Percentiles rank a stretch among this genome's conserved stretches.
Conservation (phyloP, 2,797 vertebrate genomes). For the Cercopithecus mitis region DNA sequence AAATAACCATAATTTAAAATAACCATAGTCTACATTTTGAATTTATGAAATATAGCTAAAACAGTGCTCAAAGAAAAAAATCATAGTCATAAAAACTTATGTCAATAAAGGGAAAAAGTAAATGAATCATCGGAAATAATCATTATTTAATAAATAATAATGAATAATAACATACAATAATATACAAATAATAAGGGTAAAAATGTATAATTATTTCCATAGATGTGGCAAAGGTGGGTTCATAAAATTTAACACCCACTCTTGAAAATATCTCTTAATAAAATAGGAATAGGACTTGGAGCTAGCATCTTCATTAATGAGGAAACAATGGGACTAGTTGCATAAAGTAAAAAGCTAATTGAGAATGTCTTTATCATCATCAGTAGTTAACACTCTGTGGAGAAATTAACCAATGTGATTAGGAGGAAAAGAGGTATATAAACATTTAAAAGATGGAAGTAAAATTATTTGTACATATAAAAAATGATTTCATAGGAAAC, state of each 20-base stretch:
- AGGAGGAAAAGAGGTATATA: neutral
- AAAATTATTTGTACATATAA: neutral
- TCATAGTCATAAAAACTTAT: neutral
- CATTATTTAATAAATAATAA: neutral
- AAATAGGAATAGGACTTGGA: neutral
- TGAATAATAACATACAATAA: neutral
- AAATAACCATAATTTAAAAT: neutral
- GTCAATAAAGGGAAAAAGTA: neutral
- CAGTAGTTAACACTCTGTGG: neutral
- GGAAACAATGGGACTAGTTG: neutral
- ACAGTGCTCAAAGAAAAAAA: neutral
- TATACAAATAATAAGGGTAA: neutral
- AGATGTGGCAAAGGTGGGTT: neutral
- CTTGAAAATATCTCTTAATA: neutral
- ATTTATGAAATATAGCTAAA: neutral
- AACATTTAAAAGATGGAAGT: neutral
- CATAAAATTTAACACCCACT: neutral
- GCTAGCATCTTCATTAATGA: neutral
- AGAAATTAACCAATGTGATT: neutral
- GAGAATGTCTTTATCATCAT: neutral
- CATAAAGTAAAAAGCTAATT: neutral
- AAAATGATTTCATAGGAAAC: neutral
- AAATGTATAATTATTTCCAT: neutral
- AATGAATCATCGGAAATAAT: neutral
- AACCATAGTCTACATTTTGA: neutral